phyloP scores from a whole-genome alignment of 2,797 vertebrate species.

The Lepilemur septentrionalis region DNA sequence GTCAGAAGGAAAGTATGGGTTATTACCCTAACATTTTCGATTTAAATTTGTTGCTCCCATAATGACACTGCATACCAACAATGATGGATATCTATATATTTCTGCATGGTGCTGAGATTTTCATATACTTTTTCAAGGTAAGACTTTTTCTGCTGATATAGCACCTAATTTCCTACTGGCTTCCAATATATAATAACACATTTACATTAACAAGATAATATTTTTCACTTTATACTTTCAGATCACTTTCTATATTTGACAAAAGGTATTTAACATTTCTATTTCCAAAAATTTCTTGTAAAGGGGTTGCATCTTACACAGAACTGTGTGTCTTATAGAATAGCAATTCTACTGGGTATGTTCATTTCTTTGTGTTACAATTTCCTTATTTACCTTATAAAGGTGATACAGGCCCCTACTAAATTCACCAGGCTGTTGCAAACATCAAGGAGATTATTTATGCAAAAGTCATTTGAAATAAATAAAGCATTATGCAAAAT shows the following conservation, averaged over 20 bases:
- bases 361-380: constrained; percentile 9
- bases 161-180: neutral
- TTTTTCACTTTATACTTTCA: neutral
- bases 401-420: neutral
- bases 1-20: neutral
- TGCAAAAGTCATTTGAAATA: constrained; percentile 3
- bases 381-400: neutral
- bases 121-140: neutral
- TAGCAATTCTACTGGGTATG: neutral
- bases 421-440: constrained; percentile 6
- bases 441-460: constrained; percentile 36
- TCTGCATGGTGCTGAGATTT: neutral
- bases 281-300: neutral
- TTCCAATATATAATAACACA: neutral
- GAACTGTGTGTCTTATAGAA: neutral
- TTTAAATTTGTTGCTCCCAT: neutral
- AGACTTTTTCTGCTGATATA: neutral
- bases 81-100: neutral
- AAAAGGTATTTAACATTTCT: constrained; percentile 19
- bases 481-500: constrained; percentile 47
- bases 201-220: neutral
- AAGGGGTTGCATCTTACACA: neutral
- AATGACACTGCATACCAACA: neutral
- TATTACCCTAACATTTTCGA: neutral
- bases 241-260: neutral